phyloP scores from a whole-genome alignment of 2,888 invertebrate species.

The Neoascia interrupta region DNA sequence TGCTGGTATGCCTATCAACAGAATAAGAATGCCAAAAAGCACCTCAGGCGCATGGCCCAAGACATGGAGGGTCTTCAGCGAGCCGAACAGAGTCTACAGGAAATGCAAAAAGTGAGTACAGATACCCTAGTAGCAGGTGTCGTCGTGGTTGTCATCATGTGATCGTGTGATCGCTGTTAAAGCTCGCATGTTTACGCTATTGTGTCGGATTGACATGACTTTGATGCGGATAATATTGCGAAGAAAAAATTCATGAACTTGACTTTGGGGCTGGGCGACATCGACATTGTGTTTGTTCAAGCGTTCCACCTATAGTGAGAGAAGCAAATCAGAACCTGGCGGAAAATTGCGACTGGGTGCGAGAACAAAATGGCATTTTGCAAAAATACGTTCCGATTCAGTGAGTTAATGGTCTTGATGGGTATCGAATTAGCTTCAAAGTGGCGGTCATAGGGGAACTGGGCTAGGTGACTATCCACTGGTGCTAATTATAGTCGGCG shows the following conservation, averaged over 20 bases:
- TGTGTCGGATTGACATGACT: conserved; percentile 18
- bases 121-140: conserved; percentile 3
- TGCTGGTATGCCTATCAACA: conserved; percentile 96
- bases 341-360: conserved; percentile 9
- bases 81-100: conserved; percentile 92
- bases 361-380: conserved; percentile 1
- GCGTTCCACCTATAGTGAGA: no score
- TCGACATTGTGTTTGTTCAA: no score
- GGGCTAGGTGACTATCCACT: no score
- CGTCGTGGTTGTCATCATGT: neutral
- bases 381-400: conserved; percentile 47
- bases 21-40: conserved; percentile 91
- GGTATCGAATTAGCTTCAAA: neutral
- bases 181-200: conserved; percentile 41
- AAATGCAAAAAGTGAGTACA: conserved; percentile 88
- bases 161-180: conserved; percentile 40
- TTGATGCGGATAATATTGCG: no score
- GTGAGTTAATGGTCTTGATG: conserved; percentile 30
- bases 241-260: conserved; percentile 32
- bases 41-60: conserved; percentile 94
- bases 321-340: no score
- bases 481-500: conserved; percentile 6
- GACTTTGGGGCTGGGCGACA: no score
- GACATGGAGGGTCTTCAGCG: conserved; percentile 95
- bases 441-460: neutral